Evolutionary conservation across 2,888 invertebrate genomes (phyloP).

Genomic region (Trachelus troglodyta): DNA sequence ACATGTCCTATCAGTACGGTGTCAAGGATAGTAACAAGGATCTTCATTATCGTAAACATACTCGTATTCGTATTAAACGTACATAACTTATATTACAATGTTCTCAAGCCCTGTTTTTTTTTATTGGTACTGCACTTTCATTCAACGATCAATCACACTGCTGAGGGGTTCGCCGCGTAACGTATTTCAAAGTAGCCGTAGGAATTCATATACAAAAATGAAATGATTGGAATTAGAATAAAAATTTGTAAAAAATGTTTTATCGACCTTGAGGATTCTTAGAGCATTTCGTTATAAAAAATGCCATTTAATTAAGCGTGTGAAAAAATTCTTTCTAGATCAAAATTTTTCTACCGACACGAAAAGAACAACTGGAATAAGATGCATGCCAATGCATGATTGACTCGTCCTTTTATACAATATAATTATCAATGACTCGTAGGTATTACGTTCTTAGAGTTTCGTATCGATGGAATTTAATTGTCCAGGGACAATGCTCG

Average conservation of each 20-base stretch:
- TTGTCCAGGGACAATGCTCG: neutral
- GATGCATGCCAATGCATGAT: neutral
- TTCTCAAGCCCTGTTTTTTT: neutral
- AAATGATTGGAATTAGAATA: neutral
- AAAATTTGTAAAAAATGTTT: neutral
- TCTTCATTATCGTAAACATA: neutral
- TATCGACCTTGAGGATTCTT: neutral
- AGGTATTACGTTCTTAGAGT: neutral
- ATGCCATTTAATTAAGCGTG: neutral
- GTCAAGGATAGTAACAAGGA: neutral
- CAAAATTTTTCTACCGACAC: neutral
- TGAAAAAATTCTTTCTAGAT: too few relatives aligned
- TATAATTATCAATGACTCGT: neutral
- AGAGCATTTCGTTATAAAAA: neutral
- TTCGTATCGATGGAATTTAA: neutral
- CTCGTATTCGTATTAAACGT: constrained; percentile 2
- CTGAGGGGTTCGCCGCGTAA: neutral
- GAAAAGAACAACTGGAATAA: neutral
- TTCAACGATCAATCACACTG: neutral
- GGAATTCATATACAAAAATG: neutral
- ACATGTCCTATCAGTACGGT: neutral
- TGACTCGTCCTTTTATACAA: neutral
- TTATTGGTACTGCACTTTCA: neutral
- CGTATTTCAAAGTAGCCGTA: neutral
- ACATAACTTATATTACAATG: constrained; percentile 6